Conservation (phyloP, 2,797 vertebrate species). For the Labeo calbasu region DNA sequence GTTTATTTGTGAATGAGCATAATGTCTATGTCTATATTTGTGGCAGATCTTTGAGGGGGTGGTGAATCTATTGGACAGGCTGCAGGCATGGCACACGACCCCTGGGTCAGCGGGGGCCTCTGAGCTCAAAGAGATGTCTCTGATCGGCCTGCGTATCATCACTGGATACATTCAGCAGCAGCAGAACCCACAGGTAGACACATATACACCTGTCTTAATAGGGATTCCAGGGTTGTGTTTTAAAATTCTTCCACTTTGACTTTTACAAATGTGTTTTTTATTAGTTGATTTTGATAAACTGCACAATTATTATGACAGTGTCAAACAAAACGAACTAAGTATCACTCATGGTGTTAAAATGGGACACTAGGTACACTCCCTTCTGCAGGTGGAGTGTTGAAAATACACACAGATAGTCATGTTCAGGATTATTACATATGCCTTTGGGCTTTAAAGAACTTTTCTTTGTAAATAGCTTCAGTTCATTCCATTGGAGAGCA, state of each 20-base stretch:
- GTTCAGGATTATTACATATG: constrained; percentile 19
- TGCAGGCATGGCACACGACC: constrained; percentile 90
- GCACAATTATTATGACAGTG: constrained; percentile 15
- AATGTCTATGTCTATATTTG: constrained; percentile 8
- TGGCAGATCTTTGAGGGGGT: constrained; percentile 93
- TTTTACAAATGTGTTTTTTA: not conserved
- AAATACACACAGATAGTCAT: not conserved
- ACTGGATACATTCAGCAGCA: constrained; percentile 90
- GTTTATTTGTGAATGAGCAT: constrained; percentile 5
- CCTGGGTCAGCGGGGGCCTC: constrained; percentile 76
- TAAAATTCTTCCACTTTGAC: constrained; percentile 21
- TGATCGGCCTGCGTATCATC: constrained; percentile 91
- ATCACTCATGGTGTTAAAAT: not conserved
- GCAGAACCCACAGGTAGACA: constrained; percentile 86
- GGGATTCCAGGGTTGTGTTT: not conserved
- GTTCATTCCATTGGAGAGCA: constrained; percentile 1
- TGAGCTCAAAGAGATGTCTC: constrained; percentile 93
- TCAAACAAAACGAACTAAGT: constrained; percentile 28
- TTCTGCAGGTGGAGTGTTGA: constrained; percentile 9
- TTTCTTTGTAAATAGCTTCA: not conserved
- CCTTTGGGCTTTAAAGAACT: not conserved
- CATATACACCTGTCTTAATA: not conserved
- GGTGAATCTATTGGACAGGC: constrained; percentile 91
- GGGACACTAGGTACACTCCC: not conserved
- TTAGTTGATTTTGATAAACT: not conserved